Percentiles rank a stretch among this genome's conserved stretches.
These are phyloP conservation scores for Sinocyclocheilus maitianheensis DNA, from an alignment of 2,113 vertebrate genomes.

Conservation along the genomic window DNA sequence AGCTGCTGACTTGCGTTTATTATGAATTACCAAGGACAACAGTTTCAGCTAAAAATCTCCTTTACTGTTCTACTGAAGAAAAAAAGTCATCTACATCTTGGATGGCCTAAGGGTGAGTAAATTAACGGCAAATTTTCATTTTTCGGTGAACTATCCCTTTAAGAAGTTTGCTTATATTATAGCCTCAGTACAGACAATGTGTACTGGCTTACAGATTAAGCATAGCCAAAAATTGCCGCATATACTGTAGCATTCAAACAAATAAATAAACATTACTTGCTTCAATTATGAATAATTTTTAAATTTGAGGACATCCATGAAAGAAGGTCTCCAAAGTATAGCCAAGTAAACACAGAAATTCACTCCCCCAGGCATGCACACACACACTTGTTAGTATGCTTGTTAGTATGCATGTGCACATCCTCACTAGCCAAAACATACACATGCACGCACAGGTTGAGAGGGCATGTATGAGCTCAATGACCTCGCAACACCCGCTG, in stretches of 20 bases:
- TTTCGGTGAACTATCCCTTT: too few species aligned
- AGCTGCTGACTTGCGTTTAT: too few species aligned
- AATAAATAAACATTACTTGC: background rate
- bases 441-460: background rate
- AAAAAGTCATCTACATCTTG: too few species aligned
- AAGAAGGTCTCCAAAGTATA: constrained; percentile 4
- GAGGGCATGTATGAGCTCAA: background rate
- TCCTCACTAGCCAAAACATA: background rate
- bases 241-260: background rate
- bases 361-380: background rate
- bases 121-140: too few species aligned
- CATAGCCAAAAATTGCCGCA: background rate
- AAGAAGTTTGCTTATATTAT: too few species aligned
- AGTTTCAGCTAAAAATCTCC: too few species aligned
- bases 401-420: constrained; percentile 20
- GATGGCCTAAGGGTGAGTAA: too few species aligned
- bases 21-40: too few species aligned
- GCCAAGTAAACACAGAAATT: background rate
- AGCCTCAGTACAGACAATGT: too few species aligned
- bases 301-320: background rate
- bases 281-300: background rate
- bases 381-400: background rate
- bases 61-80: too few species aligned
- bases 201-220: background rate
- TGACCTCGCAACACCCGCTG: background rate